Percentiles rank a stretch among this genome's conserved stretches.
phyloP scores from a whole-genome alignment of 2,797 vertebrate species.

The Etheostoma nigrum region DNA sequence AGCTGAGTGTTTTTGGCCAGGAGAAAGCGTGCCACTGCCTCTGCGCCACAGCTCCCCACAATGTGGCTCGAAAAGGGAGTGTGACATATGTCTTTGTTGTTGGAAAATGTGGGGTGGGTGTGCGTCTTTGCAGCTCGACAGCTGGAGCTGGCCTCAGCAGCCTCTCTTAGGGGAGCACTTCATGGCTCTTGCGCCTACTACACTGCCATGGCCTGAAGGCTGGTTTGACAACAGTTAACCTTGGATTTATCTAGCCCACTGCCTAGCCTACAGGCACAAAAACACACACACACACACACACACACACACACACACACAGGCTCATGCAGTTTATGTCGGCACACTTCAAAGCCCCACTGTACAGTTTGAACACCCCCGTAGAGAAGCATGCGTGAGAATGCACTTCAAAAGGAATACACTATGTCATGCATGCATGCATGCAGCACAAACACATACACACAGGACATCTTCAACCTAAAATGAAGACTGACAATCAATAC shows the following conservation, averaged over 20 bases:
- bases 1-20: slow-evolving; percentile 35
- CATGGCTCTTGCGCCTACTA: slow-evolving; percentile 66
- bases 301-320: not conserved
- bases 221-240: slow-evolving; percentile 83
- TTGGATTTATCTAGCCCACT: slow-evolving; percentile 77
- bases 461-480: slow-evolving; percentile 4
- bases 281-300: not conserved
- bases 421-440: not conserved
- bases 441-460: not conserved
- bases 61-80: slow-evolving; percentile 44
- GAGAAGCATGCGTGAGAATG: slow-evolving; percentile 30
- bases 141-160: slow-evolving; percentile 74
- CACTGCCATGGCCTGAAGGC: slow-evolving; percentile 73
- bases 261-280: slow-evolving; percentile 42
- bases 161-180: slow-evolving; percentile 78
- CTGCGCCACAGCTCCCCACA: slow-evolving; percentile 52
- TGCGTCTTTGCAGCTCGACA: slow-evolving; percentile 63
- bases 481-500: slow-evolving; percentile 24
- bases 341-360: slow-evolving; percentile 14
- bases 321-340: not conserved
- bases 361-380: not conserved
- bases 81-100: slow-evolving; percentile 79
- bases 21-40: slow-evolving; percentile 56
- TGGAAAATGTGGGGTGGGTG: slow-evolving; percentile 37
- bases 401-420: slow-evolving; percentile 27